Base-by-base conservation (phyloP, 2,797 vertebrate species). In the Eidolon dupreanum region DNA sequence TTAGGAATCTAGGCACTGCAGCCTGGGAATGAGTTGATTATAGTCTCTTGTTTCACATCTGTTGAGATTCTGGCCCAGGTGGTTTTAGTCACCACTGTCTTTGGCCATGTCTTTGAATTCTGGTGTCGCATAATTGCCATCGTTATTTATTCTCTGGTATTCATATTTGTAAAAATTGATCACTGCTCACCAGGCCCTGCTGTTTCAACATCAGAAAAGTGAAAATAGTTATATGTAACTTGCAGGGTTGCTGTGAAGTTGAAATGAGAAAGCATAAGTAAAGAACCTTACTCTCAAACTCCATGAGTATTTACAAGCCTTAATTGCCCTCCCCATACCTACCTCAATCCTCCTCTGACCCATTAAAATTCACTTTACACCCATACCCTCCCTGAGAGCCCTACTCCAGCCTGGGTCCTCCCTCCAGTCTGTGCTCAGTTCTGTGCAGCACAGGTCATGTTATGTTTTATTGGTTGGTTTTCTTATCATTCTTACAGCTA, bases 361-460 rank as follows among this genome's bases (percentile, higher is more conserved):
- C 15, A 2, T 12, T 7, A 51, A 36, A 24, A 33, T 3, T 22
- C 36, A 41, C 31, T 2, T 9, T 24, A 66, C 55, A 36, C 3
- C 8, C 22, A 13, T 28, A 10, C 8, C 22, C 2, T 65, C 3
- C 15, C 1, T 5, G 2, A 38, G 5, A 12, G 1, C 5, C 16
- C 36, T 17, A 6, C 16, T 49, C 10, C 3, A 1, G 1, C 8
- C 38, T 81, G 28, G 61, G 22, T 38, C 5, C 28, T 65, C 11
- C 8, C 8, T 38, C 70, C 26, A 26, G 55, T 59, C 28, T 28
- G n/a, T 41, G 28, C 9, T 71, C 15, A n/a, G 26, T 26, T 95
- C 51, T 59, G 1, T 41, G 8, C 20, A 20, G 24, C 8, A 19
- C 17, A 5, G 11, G 2, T 31, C n/a, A 15, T 36, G 31, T 19